Base-by-base conservation (phyloP, 2,888 invertebrate genomes). In the Drosophila nigritarsus region DNA sequence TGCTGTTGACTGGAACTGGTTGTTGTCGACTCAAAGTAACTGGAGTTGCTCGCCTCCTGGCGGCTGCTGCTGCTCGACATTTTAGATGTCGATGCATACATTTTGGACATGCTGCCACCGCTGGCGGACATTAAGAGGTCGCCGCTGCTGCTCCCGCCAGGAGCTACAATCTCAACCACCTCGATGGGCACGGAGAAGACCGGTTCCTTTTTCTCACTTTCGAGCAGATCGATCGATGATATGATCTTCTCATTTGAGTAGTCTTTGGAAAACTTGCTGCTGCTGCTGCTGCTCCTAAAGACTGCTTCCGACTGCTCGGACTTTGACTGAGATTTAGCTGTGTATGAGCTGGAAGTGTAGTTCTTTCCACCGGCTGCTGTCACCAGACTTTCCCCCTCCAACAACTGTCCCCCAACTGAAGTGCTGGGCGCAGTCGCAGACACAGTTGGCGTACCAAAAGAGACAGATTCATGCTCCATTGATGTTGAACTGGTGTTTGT, bases 111-210 rank as follows among this genome's bases (percentile, higher is more conserved):
- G 72, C 80, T 90, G 66, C 80, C 80, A 55, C 78, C 77, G 59
- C 83, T 83, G 61, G 80, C 72, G 27, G 83, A 82, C 71, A 61
- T 67, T 53, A 66, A 50, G 9, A 76, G 32, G 34, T 51, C 62
- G 45, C 65, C 54, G 40, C 65, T 55, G 32, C 71, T 72, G 24
- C 62, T 63, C 13, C 65, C 64, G 36, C 74, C 66, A 50, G 82
- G 86, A 40, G 80, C 51, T 64, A 72, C 68, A 62, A 90, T 86
- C 64, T 92, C 91, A 34, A 91, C 83, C 61, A 92, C 91, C 75
- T 91, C 91, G 40, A 92, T 91, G 65, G 91, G 91, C 55, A 91
- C 92, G 42, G 91, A 91, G 65, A 91, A 91, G 34, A 91, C 87
- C 71, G 92, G 91, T 78, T 91, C 91, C 68, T 89, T 87, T 65